Evolutionary conservation across 2,113 vertebrate genomes (phyloP).

Genomic region (Ascaphus truei): DNA sequence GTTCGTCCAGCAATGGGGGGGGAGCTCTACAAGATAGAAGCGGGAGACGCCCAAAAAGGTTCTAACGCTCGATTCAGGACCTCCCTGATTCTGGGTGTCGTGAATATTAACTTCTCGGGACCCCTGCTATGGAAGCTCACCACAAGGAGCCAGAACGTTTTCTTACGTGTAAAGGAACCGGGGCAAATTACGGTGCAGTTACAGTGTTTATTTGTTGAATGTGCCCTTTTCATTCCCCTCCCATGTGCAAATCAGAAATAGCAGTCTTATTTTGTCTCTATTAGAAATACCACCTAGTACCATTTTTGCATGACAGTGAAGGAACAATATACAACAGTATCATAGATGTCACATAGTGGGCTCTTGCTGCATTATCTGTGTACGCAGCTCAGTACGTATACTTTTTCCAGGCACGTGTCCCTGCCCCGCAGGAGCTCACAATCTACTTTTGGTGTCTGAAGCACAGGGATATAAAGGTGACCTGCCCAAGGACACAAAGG

Average conservation of each 20-base stretch:
- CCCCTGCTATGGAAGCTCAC: not conserved
- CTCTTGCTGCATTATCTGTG: too few species aligned
- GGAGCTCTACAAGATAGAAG: slow-evolving; percentile 29
- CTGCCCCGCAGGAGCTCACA: too few species aligned
- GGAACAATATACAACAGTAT: too few species aligned
- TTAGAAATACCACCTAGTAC: too few species aligned
- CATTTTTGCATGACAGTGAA: too few species aligned
- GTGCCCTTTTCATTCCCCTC: not conserved
- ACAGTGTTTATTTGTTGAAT: not conserved
- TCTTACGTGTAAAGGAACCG: not conserved
- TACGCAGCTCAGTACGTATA: too few species aligned
- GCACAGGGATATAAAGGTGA: too few species aligned
- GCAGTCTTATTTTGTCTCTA: too few species aligned
- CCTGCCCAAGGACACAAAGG: too few species aligned
- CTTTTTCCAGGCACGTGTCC: too few species aligned
- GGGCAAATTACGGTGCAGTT: not conserved
- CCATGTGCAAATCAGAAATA: not conserved
- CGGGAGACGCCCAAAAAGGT: slow-evolving; percentile 26
- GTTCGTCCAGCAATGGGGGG: slow-evolving; percentile 18
- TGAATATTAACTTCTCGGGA: not conserved
- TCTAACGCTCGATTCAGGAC: slow-evolving; percentile 7
- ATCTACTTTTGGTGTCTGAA: too few species aligned
- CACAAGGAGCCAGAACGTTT: not conserved
- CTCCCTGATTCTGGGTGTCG: not conserved
- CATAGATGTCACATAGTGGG: too few species aligned